Conservation (phyloP, 1,140 invertebrate genomes). For the Eriosoma lanigerum region DNA sequence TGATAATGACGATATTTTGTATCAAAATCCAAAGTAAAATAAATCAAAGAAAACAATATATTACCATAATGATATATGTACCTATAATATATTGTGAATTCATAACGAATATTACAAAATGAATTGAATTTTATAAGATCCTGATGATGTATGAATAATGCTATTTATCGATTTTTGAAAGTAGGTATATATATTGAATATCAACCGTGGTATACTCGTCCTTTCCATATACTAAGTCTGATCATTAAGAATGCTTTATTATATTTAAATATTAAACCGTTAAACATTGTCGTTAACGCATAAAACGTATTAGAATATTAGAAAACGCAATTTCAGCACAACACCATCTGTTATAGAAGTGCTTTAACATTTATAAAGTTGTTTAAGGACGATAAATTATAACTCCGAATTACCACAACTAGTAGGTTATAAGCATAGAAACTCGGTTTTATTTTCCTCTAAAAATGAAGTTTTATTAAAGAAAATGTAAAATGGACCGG, state of each 20-base stretch:
- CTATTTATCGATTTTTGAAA: not conserved
- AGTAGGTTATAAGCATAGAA: not conserved
- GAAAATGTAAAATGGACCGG: not conserved
- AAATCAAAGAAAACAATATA: not conserved
- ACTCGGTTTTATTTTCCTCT: not conserved
- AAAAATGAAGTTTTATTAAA: not conserved
- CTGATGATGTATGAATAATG: not conserved
- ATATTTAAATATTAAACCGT: not conserved
- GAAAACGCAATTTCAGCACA: not conserved
- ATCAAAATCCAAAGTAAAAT: not conserved
- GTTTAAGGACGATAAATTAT: not conserved
- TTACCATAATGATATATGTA: conserved; percentile 13
- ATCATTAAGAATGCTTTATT: not conserved
- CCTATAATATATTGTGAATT: not conserved
- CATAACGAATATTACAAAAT: not conserved
- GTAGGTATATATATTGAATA: not conserved
- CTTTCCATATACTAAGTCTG: not conserved
- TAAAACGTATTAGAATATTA: not conserved
- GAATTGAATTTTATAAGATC: not conserved
- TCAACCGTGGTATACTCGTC: not conserved
- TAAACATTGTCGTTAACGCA: not conserved
- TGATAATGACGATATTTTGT: not conserved
- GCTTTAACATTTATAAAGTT: not conserved
- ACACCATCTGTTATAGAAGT: not conserved
- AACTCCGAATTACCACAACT: not conserved